These are phyloP conservation scores for Formica exsecta DNA, from an alignment of 1,140 invertebrate species.

Conservation along the genomic window DNA sequence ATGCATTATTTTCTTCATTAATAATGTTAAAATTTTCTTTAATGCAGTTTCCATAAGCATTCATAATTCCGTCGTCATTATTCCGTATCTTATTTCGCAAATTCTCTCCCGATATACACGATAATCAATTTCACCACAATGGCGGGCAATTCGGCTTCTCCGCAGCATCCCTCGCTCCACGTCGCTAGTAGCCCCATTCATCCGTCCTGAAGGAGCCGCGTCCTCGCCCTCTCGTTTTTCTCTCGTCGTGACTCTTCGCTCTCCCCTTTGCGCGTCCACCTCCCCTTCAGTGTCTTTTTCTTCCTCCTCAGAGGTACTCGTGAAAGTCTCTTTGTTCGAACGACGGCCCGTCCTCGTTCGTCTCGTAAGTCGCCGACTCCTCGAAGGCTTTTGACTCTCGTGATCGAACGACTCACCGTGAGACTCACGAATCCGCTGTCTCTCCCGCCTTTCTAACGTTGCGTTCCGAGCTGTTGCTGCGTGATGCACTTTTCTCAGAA, in stretches of 20 bases:
- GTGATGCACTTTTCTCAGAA: constrained; percentile 47
- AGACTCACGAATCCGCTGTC: constrained; percentile 61
- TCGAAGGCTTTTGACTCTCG: constrained; percentile 65
- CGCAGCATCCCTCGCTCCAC: constrained; percentile 43
- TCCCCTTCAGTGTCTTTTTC: constrained; percentile 51
- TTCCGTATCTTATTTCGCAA: constrained; percentile 35
- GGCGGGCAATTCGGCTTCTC: constrained; percentile 59
- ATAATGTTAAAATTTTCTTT: neutral
- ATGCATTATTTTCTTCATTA: neutral
- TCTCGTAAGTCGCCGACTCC: constrained; percentile 63
- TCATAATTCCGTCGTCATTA: neutral
- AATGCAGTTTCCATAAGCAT: neutral
- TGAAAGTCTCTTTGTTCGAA: constrained; percentile 66
- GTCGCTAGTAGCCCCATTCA: constrained; percentile 61
- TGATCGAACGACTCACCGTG: constrained; percentile 65
- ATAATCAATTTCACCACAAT: constrained; percentile 59
- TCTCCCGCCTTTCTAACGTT: constrained; percentile 48
- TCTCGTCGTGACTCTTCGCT: constrained; percentile 54
- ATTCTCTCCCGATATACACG: constrained; percentile 10
- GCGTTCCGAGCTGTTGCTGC: constrained; percentile 37
- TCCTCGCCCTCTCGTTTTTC: constrained; percentile 62
- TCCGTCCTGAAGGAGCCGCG: constrained; percentile 39
- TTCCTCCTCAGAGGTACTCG: constrained; percentile 53
- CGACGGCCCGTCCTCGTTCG: constrained; percentile 63
- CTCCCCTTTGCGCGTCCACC: constrained; percentile 44